Percentiles rank a stretch among this genome's conserved stretches.
These are phyloP conservation scores for Latrodectus hesperus DNA, from an alignment of 2,888 invertebrate genomes.

Conservation along the genomic window DNA sequence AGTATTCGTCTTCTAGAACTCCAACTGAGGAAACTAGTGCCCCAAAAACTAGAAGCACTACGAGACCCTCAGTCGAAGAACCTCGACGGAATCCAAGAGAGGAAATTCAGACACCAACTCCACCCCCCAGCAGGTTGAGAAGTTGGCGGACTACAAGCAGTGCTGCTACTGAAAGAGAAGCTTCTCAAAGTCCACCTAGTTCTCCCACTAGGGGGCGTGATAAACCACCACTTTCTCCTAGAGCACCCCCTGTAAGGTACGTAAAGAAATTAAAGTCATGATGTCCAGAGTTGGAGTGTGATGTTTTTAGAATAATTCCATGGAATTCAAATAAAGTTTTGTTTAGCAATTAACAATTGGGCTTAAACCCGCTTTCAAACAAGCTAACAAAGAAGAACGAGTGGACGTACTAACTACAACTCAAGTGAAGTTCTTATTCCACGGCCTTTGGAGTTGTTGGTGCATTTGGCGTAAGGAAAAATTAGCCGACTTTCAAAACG, in stretches of 20 bases:
- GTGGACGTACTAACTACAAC: no score
- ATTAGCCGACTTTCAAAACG: no score
- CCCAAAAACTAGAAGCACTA: constrained; percentile 15
- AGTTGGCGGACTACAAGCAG: constrained; percentile 55
- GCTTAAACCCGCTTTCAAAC: no score
- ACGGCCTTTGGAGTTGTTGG: no score
- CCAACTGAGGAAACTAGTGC: constrained; percentile 32
- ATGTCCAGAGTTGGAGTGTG: no score
- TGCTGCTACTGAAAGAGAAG: constrained; percentile 50
- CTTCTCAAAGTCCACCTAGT: constrained; percentile 38
- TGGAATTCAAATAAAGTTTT: no score
- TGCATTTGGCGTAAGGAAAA: no score
- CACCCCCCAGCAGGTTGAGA: constrained; percentile 9
- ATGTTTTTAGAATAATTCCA: no score
- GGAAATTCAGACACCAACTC: constrained; percentile 26
- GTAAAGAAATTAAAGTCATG: no score
- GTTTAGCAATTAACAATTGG: no score
- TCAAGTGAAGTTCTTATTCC: no score
- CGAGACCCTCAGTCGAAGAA: not conserved
- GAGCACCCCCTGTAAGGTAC: constrained; percentile 42
- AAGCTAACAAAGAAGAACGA: no score
- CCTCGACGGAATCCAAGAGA: constrained; percentile 24
- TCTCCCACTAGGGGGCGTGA: constrained; percentile 55
- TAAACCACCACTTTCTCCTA: constrained; percentile 62
- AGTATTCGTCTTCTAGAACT: constrained; percentile 35